Conservation (phyloP, 2,113 vertebrate genomes). For the Bucco capensis region DNA sequence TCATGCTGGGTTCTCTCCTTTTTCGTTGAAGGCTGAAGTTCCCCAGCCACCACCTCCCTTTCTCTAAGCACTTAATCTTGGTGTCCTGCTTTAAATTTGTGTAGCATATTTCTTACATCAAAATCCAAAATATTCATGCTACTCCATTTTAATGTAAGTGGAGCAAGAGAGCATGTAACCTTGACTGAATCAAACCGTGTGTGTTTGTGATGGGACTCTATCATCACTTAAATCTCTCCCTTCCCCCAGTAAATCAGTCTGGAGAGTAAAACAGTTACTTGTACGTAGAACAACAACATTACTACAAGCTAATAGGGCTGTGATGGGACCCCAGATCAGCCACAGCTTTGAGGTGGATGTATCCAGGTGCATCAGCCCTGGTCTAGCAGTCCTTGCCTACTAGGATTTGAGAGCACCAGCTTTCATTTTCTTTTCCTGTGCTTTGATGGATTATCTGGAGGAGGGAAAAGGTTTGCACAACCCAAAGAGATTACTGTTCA, state of each 20-base stretch:
- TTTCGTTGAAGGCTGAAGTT: background rate
- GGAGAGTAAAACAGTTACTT: background rate
- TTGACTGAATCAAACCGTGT: background rate
- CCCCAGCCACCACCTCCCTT: background rate
- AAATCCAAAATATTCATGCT: background rate
- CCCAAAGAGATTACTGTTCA: background rate
- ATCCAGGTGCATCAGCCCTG: background rate
- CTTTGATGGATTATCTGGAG: background rate
- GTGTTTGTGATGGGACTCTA: background rate
- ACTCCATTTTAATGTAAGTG: background rate
- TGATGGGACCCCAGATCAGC: background rate
- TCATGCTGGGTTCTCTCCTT: background rate
- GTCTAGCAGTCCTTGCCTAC: background rate
- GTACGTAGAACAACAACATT: background rate
- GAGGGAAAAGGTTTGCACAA: background rate
- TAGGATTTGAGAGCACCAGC: background rate
- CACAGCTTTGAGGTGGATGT: background rate
- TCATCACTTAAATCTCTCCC: background rate
- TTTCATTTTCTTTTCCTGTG: background rate
- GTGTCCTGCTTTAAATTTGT: constrained; percentile 6
- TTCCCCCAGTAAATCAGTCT: background rate
- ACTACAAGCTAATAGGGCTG: background rate
- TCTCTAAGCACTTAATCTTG: background rate
- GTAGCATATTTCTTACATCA: background rate
- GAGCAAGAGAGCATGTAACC: background rate